These are phyloP conservation scores for Hirundo rustica DNA, from an alignment of 2,797 vertebrate species.

Conservation along the genomic window DNA sequence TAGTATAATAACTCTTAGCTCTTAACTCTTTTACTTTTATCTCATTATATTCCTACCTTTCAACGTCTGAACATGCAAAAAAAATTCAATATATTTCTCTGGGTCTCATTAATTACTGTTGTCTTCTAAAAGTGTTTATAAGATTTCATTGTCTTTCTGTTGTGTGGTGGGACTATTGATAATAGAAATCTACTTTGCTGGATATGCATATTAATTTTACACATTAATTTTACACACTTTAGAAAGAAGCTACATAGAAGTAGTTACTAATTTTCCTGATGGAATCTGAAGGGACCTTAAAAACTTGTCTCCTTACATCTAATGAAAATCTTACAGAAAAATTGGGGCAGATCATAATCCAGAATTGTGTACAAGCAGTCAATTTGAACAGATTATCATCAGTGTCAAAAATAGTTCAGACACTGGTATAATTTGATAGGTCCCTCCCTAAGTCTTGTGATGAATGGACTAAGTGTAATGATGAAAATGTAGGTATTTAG, in stretches of 20 bases:
- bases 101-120: neutral
- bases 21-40: neutral
- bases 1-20: neutral
- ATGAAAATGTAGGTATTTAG: conserved; percentile 4
- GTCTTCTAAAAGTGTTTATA: neutral
- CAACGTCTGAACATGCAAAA: neutral
- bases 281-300: neutral
- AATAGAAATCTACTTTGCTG: neutral
- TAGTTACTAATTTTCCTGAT: neutral
- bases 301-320: neutral
- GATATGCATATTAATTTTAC: neutral
- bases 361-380: neutral
- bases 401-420: neutral
- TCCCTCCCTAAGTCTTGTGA: neutral
- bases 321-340: neutral
- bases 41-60: neutral
- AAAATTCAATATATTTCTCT: neutral
- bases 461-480: neutral
- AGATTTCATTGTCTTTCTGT: neutral
- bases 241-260: neutral
- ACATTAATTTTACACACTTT: neutral
- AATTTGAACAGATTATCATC: neutral
- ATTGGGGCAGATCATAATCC: neutral
- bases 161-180: neutral
- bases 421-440: neutral